Percentiles rank a stretch among this genome's conserved stretches.
Conservation (phyloP, 2,797 vertebrate species). For the Epinephelus malabaricus region DNA sequence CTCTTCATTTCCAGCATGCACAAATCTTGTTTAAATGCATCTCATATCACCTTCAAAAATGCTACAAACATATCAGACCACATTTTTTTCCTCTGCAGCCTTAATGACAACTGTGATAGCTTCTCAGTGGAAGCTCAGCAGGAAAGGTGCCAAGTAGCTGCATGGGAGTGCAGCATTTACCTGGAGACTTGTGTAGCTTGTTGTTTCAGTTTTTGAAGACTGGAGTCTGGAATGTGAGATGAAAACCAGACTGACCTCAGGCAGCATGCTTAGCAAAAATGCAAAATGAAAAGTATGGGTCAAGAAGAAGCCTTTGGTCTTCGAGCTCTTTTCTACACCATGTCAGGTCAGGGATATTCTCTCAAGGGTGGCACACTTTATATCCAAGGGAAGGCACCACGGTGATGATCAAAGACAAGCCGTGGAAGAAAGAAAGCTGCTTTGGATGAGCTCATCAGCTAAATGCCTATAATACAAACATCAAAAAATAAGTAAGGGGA, state of each 20-base stretch:
- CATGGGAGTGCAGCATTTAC: constrained; percentile 18
- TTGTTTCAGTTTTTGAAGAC: constrained; percentile 17
- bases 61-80: constrained; percentile 7
- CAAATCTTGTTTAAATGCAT: constrained; percentile 4
- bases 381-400: not conserved
- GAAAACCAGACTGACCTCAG: constrained; percentile 20
- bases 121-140: not conserved
- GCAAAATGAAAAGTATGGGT: constrained; percentile 1
- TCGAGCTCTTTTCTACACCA: not conserved
- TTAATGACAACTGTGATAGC: constrained; percentile 8
- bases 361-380: not conserved
- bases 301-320: not conserved
- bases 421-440: not conserved
- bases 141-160: constrained; percentile 31
- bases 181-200: constrained; percentile 27
- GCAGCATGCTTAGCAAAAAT: not conserved
- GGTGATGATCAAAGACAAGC: not conserved
- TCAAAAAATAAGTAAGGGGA: not conserved
- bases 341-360: not conserved
- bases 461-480: constrained; percentile 10
- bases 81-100: constrained; percentile 15
- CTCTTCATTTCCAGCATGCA: not conserved
- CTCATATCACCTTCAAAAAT: not conserved
- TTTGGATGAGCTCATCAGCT: constrained; percentile 14
- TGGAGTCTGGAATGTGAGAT: constrained; percentile 20